phyloP scores from a whole-genome alignment of 2,113 vertebrate genomes.

The Fulmarus glacialis region DNA sequence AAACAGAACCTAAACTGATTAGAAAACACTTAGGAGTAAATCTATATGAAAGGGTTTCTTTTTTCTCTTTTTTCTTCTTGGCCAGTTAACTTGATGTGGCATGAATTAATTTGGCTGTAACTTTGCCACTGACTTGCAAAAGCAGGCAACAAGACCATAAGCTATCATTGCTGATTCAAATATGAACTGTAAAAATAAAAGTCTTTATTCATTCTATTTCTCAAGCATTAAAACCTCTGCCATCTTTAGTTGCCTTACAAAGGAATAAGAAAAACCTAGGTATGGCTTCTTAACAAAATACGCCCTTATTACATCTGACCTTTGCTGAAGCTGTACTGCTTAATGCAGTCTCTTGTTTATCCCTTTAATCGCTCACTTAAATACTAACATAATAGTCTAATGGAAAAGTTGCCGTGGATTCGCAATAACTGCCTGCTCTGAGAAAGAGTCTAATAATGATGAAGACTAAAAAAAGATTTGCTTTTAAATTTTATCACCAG shows the following conservation, averaged over 20 bases:
- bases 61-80: background rate
- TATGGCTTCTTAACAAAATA: background rate
- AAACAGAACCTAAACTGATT: background rate
- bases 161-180: background rate
- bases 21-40: slow-evolving; percentile 20
- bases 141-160: background rate
- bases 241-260: background rate
- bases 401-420: background rate
- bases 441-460: background rate
- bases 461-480: background rate
- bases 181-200: background rate
- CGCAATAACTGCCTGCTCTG: background rate
- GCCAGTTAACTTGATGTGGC: background rate
- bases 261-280: background rate
- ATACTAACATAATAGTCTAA: background rate
- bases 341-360: background rate
- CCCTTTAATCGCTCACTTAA: background rate
- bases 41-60: background rate
- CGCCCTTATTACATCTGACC: background rate
- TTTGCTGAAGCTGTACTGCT: background rate
- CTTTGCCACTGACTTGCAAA: background rate
- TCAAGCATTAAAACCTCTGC: background rate
- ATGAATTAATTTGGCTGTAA: background rate
- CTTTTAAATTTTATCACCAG: background rate
- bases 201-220: background rate